A percentile compares a stretch with the other conserved stretches of the same genome.
phyloP scores from a whole-genome alignment of 2,113 vertebrate genomes.

The Platanista minor region DNA sequence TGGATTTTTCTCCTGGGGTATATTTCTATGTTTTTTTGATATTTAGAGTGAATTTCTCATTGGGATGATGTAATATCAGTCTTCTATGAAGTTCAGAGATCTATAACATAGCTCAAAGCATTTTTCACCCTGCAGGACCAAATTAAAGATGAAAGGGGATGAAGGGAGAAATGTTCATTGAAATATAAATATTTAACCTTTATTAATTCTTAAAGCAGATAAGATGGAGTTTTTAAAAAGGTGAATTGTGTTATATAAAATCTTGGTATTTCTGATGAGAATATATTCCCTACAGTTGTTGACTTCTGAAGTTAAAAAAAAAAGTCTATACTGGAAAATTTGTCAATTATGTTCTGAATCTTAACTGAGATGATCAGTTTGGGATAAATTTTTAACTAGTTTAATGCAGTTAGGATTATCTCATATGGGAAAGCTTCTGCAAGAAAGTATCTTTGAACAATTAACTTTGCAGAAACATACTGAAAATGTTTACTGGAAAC shows the following conservation, averaged over 20 bases:
- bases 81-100: slow-evolving; percentile 61
- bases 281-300: slow-evolving; percentile 15
- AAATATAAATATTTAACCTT: slow-evolving; percentile 69
- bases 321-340: neutral
- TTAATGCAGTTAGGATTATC: slow-evolving; percentile 26
- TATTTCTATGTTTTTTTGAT: slow-evolving; percentile 54
- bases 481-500: slow-evolving; percentile 15
- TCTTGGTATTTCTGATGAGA: slow-evolving; percentile 4
- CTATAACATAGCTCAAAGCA: slow-evolving; percentile 51
- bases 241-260: slow-evolving; percentile 43
- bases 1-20: slow-evolving; percentile 18
- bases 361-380: slow-evolving; percentile 41
- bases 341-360: slow-evolving; percentile 24
- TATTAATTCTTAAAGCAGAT: slow-evolving; percentile 65
- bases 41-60: slow-evolving; percentile 27
- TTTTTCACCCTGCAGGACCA: slow-evolving; percentile 43
- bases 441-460: slow-evolving; percentile 19
- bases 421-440: slow-evolving; percentile 1
- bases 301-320: neutral
- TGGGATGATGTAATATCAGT: slow-evolving; percentile 47
- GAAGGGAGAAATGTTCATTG: slow-evolving; percentile 53
- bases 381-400: slow-evolving; percentile 31
- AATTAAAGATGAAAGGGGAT: slow-evolving; percentile 66
- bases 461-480: neutral
- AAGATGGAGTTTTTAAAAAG: slow-evolving; percentile 46